phyloP scores from a whole-genome alignment of 2,113 vertebrate species.

The Callaeas wilsoni region DNA sequence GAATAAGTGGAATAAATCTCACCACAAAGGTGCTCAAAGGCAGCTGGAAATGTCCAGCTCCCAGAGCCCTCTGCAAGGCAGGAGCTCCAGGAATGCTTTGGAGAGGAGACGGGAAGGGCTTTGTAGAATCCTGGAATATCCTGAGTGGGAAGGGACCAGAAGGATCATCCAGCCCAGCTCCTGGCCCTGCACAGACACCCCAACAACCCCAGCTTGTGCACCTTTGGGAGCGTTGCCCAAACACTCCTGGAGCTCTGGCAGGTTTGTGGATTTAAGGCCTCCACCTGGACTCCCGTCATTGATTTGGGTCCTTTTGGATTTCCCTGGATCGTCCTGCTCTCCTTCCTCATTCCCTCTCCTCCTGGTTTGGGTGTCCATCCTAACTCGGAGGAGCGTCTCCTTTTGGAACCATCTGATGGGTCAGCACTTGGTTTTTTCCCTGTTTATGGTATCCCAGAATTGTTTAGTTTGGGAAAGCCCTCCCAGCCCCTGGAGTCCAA shows the following conservation, averaged over 20 bases:
- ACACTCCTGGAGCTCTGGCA: not conserved
- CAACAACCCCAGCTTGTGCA: not conserved
- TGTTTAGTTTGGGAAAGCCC: not conserved
- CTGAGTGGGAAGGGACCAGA: not conserved
- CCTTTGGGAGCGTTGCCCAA: fast-evolving
- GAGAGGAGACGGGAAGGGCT: not conserved
- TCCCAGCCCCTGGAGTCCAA: fast-evolving
- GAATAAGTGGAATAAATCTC: not conserved
- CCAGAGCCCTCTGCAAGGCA: not conserved
- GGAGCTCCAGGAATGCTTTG: not conserved
- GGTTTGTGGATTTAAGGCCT: not conserved
- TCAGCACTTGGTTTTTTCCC: not conserved
- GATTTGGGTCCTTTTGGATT: not conserved
- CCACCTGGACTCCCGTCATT: fast-evolving
- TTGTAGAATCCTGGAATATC: not conserved
- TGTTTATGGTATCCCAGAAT: not conserved
- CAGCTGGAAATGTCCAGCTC: not conserved
- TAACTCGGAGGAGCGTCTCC: not conserved
- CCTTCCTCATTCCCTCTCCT: not conserved
- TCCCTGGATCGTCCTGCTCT: not conserved
- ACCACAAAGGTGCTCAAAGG: too few species aligned
- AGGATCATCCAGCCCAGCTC: not conserved
- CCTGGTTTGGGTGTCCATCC: not conserved
- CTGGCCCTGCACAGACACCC: not conserved
- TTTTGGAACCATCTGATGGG: not conserved